Evolutionary conservation across 2,888 invertebrate genomes (phyloP).

Genomic region (Homarus gammarus): DNA sequence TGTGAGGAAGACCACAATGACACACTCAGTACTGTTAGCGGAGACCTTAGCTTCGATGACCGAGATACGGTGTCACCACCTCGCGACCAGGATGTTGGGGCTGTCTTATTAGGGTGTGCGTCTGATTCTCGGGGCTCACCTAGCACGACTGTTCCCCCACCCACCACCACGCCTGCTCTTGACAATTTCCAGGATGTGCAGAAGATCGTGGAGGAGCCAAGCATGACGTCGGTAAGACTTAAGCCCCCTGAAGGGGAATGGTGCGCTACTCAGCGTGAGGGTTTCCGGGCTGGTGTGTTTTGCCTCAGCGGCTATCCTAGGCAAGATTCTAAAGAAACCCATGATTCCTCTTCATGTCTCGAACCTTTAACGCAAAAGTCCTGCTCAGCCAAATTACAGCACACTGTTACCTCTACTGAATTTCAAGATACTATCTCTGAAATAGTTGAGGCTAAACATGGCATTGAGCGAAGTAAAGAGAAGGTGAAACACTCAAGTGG

Average conservation of each 20-base stretch:
- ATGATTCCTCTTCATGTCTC: background rate
- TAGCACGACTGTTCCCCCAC: too few species aligned
- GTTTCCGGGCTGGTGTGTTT: constrained; percentile 61
- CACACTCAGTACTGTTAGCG: constrained; percentile 64
- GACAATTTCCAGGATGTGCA: too few species aligned
- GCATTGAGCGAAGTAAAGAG: background rate
- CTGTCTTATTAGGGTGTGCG: too few species aligned
- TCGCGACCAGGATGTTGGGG: constrained; percentile 26
- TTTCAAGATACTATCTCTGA: too few species aligned
- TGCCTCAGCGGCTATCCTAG: constrained; percentile 58
- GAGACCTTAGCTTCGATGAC: constrained; percentile 68
- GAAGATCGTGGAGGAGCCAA: too few species aligned
- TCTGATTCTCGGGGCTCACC: too few species aligned
- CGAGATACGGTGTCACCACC: constrained; percentile 37
- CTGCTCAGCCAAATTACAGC: background rate
- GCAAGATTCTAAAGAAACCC: background rate
- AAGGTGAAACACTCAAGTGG: background rate
- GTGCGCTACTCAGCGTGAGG: constrained; percentile 16
- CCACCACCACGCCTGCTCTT: background rate
- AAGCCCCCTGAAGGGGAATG: constrained; percentile 15
- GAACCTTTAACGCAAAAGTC: background rate
- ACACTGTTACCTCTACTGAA: too few species aligned
- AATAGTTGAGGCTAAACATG: too few species aligned
- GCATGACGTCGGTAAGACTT: background rate
- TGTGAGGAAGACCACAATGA: constrained; percentile 62